phyloP scores from a whole-genome alignment of 92 coral and sea anemone genomes.

The Parazoanthus darwini region DNA sequence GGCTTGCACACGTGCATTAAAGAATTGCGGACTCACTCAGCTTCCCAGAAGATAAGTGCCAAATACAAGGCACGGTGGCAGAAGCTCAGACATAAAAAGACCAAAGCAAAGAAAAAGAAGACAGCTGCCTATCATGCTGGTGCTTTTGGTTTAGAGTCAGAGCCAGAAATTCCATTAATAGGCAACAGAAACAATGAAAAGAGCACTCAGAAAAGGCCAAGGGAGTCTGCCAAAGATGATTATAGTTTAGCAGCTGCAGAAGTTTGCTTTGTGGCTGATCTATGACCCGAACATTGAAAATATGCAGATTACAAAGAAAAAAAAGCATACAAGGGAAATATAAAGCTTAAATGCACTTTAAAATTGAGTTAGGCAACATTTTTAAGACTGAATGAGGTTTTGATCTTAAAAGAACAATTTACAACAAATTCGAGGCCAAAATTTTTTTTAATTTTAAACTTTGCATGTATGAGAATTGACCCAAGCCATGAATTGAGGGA shows the following conservation, averaged over 20 bases:
- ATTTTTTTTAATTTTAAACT: neutral
- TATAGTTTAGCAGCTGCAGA: neutral
- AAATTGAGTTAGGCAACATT: neutral
- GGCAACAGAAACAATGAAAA: neutral
- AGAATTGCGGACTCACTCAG: conserved; percentile 40
- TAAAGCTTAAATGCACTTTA: neutral
- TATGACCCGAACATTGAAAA: neutral
- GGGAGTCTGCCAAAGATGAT: neutral
- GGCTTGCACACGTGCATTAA: neutral
- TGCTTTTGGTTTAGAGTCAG: conserved; percentile 46
- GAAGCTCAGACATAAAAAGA: conserved; percentile 32
- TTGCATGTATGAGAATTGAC: neutral
- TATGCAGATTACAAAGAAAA: neutral
- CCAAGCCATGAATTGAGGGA: neutral
- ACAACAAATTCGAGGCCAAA: neutral
- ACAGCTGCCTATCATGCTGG: conserved; percentile 45
- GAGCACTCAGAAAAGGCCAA: neutral
- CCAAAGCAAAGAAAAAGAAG: conserved; percentile 38
- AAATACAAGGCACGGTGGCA: conserved; percentile 45
- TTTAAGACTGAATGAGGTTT: neutral
- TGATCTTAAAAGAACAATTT: neutral
- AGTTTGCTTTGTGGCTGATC: neutral
- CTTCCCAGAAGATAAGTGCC: conserved; percentile 50
- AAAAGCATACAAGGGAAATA: neutral
- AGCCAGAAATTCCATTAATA: conserved; percentile 43